Evolutionary conservation across 2,113 vertebrate genomes (phyloP), one percentile per base, ranked within the genome.

Genomic region (Macquaria ambigua): DNA sequence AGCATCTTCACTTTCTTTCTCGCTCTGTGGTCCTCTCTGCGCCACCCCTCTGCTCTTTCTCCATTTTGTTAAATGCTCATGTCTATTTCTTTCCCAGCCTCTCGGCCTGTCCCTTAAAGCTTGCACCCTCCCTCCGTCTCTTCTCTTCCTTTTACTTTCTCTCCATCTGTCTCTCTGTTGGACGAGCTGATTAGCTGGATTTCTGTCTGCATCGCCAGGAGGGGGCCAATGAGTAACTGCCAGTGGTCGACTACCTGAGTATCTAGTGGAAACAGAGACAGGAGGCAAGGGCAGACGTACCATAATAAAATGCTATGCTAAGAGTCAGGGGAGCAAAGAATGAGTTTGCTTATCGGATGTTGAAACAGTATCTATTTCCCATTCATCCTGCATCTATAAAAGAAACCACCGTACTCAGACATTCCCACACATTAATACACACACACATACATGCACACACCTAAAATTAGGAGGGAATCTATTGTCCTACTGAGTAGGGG

Each of bases 401-500:
- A 81, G 34, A 79, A 68, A 66, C 12, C 11, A 39, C 39, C 14
- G 39, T 23, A 50, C 52, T 52, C 66, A 12, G 12, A 85, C 55
- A 83, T 83, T 82, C 74, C 52, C 48, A 74, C 79, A 89, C 83
- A 71, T 21, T 61, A 69, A 84, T 53, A 72, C 64, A 85, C 61
- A 28, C 61, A 28, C 34, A 56, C 46, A 25, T 34, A 48, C n/a
- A 21, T 56, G 66, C 71, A 73, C 68, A 87, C 76, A 90, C 77
- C 79, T 85, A 90, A 74, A 92, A 92, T 92, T 92, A 92, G 55
- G 69, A 87, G 81, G 83, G 81, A 82, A 87, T 85, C 87, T 83
- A 92, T 93, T 92, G 89, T 93, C 89, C 81, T 87, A 74, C 72
- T 75, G 79, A 81, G 83, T 68, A 67, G 73, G 79, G 86, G 82